Percentiles rank a stretch among this genome's conserved stretches.
Conservation (phyloP, 2,888 invertebrate genomes). For the Adelognathus sp. region DNA sequence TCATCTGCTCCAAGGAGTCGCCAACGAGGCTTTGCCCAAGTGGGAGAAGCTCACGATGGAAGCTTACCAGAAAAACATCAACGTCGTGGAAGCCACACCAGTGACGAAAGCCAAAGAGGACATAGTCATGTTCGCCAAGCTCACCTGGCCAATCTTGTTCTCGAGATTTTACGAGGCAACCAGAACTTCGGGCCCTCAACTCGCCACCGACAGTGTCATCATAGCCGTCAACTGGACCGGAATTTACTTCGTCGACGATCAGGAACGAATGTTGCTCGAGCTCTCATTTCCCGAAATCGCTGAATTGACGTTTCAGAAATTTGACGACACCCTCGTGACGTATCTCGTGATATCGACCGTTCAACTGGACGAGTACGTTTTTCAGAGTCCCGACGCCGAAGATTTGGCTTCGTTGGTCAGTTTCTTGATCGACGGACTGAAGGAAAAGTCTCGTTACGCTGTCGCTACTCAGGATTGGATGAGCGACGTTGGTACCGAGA, state of each 20-base stretch:
- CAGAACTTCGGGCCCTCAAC: slow-evolving; percentile 87
- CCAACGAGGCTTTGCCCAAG: slow-evolving; percentile 84
- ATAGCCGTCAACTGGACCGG: slow-evolving; percentile 97
- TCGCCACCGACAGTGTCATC: slow-evolving; percentile 88
- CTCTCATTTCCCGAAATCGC: slow-evolving; percentile 93
- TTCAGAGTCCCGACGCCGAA: slow-evolving; percentile 93
- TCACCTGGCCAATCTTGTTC: slow-evolving; percentile 97
- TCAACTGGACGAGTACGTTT: slow-evolving; percentile 94
- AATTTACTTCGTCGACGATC: slow-evolving; percentile 94
- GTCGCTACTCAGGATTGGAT: slow-evolving; percentile 88
- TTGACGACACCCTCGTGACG: slow-evolving; percentile 83
- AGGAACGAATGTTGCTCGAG: slow-evolving; percentile 94
- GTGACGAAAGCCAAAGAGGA: slow-evolving; percentile 91
- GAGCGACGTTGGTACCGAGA: slow-evolving; percentile 81
- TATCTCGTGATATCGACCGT: slow-evolving; percentile 91
- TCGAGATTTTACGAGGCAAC: slow-evolving; percentile 96
- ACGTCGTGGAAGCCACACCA: slow-evolving; percentile 86
- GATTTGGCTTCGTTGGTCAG: slow-evolving; percentile 92
- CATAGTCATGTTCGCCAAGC: slow-evolving; percentile 94
- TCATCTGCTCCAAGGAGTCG: slow-evolving; percentile 84
- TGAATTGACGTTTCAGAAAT: slow-evolving; percentile 85
- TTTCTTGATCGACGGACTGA: slow-evolving; percentile 92
- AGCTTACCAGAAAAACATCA: slow-evolving; percentile 88
- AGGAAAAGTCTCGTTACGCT: slow-evolving; percentile 91
- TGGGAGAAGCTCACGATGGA: slow-evolving; percentile 89